Conservation (phyloP, 2,888 invertebrate species). For the Taphrorychus bicolor region DNA sequence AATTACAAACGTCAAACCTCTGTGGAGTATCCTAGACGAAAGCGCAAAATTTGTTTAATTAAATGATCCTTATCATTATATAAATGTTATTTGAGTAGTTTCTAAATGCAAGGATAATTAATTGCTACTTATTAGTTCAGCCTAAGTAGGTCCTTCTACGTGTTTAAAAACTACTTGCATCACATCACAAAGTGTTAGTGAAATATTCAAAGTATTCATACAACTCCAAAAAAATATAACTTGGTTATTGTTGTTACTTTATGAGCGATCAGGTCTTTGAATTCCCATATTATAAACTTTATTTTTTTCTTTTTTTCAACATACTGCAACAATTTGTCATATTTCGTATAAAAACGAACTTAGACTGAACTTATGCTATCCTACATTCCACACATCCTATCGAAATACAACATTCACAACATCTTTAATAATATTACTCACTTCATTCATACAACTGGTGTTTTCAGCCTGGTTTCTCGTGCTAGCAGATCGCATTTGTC, state of each 20-base stretch:
- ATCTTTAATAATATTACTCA: conserved; percentile 75
- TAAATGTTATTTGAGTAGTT: conserved; percentile 46
- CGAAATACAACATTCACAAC: conserved; percentile 73
- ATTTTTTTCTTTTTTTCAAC: neutral
- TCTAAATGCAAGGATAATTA: conserved; percentile 46
- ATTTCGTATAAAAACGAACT: conserved; percentile 21
- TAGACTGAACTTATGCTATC: conserved; percentile 16
- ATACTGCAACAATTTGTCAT: too few species aligned
- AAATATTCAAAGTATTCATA: too few species aligned
- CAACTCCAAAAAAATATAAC: too few species aligned
- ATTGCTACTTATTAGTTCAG: conserved; percentile 1
- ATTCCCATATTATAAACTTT: too few species aligned
- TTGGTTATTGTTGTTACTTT: too few species aligned
- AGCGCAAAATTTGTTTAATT: conserved; percentile 26
- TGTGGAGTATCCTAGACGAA: neutral
- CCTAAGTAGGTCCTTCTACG: too few species aligned
- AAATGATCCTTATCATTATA: conserved; percentile 50
- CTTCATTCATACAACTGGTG: conserved; percentile 72
- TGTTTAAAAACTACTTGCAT: too few species aligned
- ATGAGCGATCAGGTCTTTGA: too few species aligned
- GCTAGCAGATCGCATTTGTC: conserved; percentile 72
- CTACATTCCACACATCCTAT: conserved; percentile 45
- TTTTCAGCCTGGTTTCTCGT: conserved; percentile 74
- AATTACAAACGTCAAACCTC: neutral
- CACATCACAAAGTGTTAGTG: too few species aligned